phyloP scores from a whole-genome alignment of 2,113 vertebrate species.

The Pantherophis guttatus region DNA sequence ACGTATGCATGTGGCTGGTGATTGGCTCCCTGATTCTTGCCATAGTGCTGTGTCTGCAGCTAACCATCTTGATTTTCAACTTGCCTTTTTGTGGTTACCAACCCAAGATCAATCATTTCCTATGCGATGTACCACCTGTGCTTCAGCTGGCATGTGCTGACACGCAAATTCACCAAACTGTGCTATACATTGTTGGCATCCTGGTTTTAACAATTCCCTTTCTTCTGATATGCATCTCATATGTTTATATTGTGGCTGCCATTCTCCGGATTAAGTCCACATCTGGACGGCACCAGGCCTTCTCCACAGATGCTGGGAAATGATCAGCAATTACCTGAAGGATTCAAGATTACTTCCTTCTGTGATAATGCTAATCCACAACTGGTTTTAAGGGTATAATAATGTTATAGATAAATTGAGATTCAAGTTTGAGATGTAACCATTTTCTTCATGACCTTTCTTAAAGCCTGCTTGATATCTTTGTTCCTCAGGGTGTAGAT shows the following conservation, averaged over 20 bases:
- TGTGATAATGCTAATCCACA: too few relatives aligned
- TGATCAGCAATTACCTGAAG: too few relatives aligned
- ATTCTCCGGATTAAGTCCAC: constrained; percentile 14
- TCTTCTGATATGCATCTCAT: constrained; percentile 29
- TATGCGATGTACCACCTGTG: background rate
- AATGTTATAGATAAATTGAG: background rate
- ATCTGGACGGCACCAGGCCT: background rate
- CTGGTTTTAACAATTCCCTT: constrained; percentile 42
- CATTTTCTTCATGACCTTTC: background rate
- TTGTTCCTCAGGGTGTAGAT: constrained; percentile 36
- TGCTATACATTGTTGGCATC: constrained; percentile 28
- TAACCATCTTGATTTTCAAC: constrained; percentile 20
- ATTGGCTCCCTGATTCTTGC: background rate
- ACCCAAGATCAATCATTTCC: constrained; percentile 17
- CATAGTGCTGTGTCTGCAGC: constrained; percentile 23
- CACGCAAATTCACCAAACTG: constrained; percentile 22
- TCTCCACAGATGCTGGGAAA: constrained; percentile 4
- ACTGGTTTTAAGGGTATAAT: too few relatives aligned
- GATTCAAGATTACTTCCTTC: too few relatives aligned
- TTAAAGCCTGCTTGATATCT: constrained; percentile 42
- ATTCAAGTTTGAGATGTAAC: background rate
- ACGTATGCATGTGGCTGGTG: constrained; percentile 17
- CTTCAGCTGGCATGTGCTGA: constrained; percentile 41
- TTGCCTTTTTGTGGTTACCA: constrained; percentile 43
- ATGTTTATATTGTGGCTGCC: constrained; percentile 8